Base-by-base conservation (phyloP, 2,888 invertebrate species). In the Andricus curvator region DNA sequence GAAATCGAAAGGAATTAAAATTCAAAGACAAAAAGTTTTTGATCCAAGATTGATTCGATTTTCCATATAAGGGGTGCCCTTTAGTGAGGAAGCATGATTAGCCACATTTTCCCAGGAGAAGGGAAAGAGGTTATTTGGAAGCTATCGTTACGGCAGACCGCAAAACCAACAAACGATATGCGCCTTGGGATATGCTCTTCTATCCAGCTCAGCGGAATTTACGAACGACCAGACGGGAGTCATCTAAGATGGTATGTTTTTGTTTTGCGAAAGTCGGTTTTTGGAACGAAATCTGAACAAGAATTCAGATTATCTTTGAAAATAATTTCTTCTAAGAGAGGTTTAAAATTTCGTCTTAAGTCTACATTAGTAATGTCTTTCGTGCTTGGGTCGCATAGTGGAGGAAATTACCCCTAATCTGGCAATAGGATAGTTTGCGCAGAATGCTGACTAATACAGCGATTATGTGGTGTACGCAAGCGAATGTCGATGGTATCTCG, bases 111-210 rank as follows among this genome's bases (percentile, higher is more conserved):
- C 87, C 86, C 82, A 81, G 80, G 82, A 86, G 87, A 81, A 85
- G 85, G 86, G 85, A 86, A 88, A 85, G 89, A 87, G 86, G 87
- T 85, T 87, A 82, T 80, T 77, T 82, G 84, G 81, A 84, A 86
- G 87, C 86, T 86, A 89, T 87, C 88, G 89, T 89, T 90, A 89
- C 85, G 90, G 91, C 89, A 88, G 83, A 90, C 91, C 91, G 88
- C 91, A 91, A 91, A 91, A 91, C 91, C 91, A 89, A 90, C 91
- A 90, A 91, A 90, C 90, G 89, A 90, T 86, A 86, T 85, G 88
- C 66, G 70, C 70, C 70, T 29, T 74, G 70, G 70, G 70, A 56
- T 51, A 74, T 11, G 56, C 20, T 51, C 56, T 74, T 56, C 70
- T 29, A 33, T 33, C 8, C 4, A 48, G 29, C 17, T 74, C 51